Base-by-base conservation (phyloP, 2,797 vertebrate genomes). In the Hyperoplus immaculatus region DNA sequence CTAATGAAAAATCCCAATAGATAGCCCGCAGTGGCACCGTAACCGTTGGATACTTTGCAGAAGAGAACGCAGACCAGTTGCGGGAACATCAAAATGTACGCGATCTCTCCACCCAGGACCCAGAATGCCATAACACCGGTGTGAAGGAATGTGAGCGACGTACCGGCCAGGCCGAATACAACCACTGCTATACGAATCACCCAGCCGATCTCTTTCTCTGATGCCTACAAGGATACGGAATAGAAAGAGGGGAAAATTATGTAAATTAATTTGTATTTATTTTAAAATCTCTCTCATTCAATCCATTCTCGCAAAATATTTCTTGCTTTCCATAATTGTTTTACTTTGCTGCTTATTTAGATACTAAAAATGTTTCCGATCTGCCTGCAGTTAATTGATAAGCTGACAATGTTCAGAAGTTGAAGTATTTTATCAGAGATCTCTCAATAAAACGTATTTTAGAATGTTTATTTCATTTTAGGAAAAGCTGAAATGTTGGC, bases 1-100 rank as follows among this genome's bases (percentile, higher is more conserved):
- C 82, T 78, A 2, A 87, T 7, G 0, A 77, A 1, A 0, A 61
- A 4, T 0, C 72, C 69, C 0, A 55, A 6, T 36, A 82, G 45
- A 15, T 74, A 75, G 5, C 85, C 80, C 8, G 4, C 16, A 0
- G 45, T 2, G 4, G 85, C 65, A 0, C 95, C 92, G 0, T 95
- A 95, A 7, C 81, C 83, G 18, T 96, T 95, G 1, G 90, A 91
- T 43, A 77, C 36, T 13, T 80, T 60, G 69, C 81, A 1, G 1
- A 95, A 96, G 43, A 95, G 92, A 6, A 92, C 87, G 0, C 94
- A 96, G 66, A 93, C 88, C 10, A 95, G 89, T 78, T 96, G 95
- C 0, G 94, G 93, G 54, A 95, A 94, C 59, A 95, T 89, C 50
- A 96, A 18, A 1, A 92, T 79, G 0, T 95, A 95, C 29, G 94